Evolutionary conservation across 2,888 invertebrate species (phyloP).

Genomic region (Galerucella nymphaeae): DNA sequence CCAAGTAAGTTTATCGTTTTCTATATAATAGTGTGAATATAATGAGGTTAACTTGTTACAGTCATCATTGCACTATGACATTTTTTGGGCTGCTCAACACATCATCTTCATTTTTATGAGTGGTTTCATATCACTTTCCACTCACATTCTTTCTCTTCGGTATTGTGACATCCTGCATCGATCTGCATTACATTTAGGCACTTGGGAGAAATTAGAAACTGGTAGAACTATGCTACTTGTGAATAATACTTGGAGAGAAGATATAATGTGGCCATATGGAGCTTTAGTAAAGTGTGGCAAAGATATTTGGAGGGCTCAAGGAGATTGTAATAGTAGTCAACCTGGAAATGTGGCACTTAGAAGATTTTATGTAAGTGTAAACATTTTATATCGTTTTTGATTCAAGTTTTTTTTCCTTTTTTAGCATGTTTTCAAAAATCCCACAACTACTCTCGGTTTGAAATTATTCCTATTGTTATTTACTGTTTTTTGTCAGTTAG

Average conservation of each 20-base stretch:
- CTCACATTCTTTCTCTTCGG: slow-evolving; percentile 72
- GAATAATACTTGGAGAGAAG: slow-evolving; percentile 55
- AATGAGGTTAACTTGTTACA: slow-evolving; percentile 54
- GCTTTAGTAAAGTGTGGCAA: slow-evolving; percentile 79
- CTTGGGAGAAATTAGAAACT: slow-evolving; percentile 71
- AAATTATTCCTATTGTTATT: slow-evolving; percentile 78
- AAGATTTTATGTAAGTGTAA: slow-evolving; percentile 84
- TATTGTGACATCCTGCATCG: slow-evolving; percentile 92
- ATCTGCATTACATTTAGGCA: slow-evolving; percentile 89
- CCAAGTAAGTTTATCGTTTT: slow-evolving; percentile 69
- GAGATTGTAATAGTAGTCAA: slow-evolving; percentile 86
- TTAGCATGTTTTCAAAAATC: slow-evolving; percentile 89
- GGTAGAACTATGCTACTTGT: slow-evolving; percentile 56
- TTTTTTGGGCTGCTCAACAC: slow-evolving; percentile 86
- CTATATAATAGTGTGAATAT: background rate
- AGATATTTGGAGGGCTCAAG: slow-evolving; percentile 79
- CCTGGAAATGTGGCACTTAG: slow-evolving; percentile 85
- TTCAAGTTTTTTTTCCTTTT: slow-evolving; percentile 56
- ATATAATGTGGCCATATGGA: slow-evolving; percentile 79
- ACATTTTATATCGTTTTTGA: slow-evolving; percentile 23
- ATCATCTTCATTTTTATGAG: slow-evolving; percentile 86
- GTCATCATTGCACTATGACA: slow-evolving; percentile 82
- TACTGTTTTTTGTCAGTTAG: slow-evolving; percentile 81
- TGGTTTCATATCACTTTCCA: slow-evolving; percentile 81
- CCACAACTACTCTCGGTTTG: slow-evolving; percentile 79